Conservation (phyloP, 23 tunicate genomes). For the Trididemnum miniatum region DNA sequence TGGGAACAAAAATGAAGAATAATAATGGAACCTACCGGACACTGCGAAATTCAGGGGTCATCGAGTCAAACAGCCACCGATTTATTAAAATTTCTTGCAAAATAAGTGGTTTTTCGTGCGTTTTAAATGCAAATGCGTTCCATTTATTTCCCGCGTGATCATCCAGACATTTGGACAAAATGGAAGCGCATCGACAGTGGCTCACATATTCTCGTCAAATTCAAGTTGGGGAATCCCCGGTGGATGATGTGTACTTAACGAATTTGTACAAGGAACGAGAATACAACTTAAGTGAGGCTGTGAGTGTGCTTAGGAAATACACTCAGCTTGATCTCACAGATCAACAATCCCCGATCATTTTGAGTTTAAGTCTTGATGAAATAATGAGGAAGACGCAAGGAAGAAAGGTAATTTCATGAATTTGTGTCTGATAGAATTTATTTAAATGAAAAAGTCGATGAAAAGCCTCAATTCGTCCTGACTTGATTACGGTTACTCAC, state of each 20-base stretch:
- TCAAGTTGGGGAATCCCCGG: conserved; percentile 5
- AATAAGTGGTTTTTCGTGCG: too few relatives aligned
- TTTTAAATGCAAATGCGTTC: too few relatives aligned
- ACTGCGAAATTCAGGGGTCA: too few relatives aligned
- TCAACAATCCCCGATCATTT: not conserved
- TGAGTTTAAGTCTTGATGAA: not conserved
- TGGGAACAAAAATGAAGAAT: too few relatives aligned
- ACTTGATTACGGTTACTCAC: too few relatives aligned
- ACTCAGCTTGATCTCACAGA: conserved; percentile 10
- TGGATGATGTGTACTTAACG: conserved; percentile 8
- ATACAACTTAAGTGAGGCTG: not conserved
- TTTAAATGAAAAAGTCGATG: too few relatives aligned
- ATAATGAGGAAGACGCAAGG: not conserved
- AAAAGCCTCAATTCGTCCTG: too few relatives aligned
- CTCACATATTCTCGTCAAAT: conserved; percentile 2
- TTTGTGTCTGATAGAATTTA: too few relatives aligned
- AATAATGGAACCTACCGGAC: too few relatives aligned
- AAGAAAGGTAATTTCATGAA: not conserved
- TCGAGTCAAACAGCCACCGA: too few relatives aligned
- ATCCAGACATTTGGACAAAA: conserved; percentile 16
- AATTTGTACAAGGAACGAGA: not conserved
- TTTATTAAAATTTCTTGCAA: too few relatives aligned
- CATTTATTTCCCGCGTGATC: not conserved
- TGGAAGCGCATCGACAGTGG: not conserved
- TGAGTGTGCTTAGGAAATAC: not conserved